Evolutionary conservation across 2,797 vertebrate genomes (phyloP).

Genomic region (Sebastes aleutianus): DNA sequence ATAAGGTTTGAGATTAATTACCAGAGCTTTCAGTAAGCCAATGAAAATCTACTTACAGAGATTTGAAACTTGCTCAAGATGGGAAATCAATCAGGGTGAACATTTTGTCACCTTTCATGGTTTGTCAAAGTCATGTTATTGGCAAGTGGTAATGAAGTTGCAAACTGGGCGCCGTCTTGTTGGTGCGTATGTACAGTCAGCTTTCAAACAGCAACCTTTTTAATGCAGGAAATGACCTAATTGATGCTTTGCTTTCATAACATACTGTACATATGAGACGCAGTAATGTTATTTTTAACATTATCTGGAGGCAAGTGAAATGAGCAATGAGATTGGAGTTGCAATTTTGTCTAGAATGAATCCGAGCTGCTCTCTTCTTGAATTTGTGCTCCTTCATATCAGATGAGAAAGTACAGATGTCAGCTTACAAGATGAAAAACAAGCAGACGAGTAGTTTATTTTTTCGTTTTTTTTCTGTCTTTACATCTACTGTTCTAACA

Average conservation of each 20-base stretch:
- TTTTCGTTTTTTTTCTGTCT: neutral
- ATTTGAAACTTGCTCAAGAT: slow-evolving; percentile 16
- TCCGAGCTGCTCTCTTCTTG: neutral
- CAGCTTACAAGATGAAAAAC: slow-evolving; percentile 2
- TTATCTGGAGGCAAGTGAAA: neutral
- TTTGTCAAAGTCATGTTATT: slow-evolving; percentile 25
- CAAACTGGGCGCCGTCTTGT: neutral
- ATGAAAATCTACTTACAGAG: slow-evolving; percentile 26
- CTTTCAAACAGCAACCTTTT: neutral
- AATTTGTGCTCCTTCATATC: neutral
- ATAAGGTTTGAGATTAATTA: slow-evolving; percentile 17
- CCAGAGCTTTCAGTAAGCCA: neutral
- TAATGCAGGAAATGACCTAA: neutral
- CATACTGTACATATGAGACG: neutral
- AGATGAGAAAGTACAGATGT: neutral
- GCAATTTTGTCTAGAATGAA: neutral
- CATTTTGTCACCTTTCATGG: slow-evolving; percentile 19
- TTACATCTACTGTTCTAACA: neutral
- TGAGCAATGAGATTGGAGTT: neutral
- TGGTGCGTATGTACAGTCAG: neutral
- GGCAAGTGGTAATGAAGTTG: neutral
- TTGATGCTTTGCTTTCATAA: neutral
- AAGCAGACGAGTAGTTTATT: neutral
- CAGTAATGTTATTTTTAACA: neutral
- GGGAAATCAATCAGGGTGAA: slow-evolving; percentile 8